Base-by-base conservation (phyloP, 2,113 vertebrate genomes). In the Steatornis caripensis region DNA sequence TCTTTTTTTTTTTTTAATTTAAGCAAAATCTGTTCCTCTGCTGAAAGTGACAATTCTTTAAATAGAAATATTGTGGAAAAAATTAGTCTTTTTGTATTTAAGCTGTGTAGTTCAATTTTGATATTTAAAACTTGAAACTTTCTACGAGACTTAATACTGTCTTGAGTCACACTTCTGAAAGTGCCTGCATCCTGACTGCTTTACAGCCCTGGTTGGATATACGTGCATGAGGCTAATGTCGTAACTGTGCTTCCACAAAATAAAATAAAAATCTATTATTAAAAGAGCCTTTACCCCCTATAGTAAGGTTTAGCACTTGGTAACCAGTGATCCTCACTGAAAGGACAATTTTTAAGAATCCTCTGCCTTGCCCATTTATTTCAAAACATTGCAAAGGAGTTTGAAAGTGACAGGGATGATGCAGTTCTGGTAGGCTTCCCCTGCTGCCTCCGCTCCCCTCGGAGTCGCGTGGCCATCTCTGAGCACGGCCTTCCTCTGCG, bases 31-130 rank as follows among this genome's bases (percentile, higher is more conserved):
- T 97, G 95, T 96, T 96, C 87, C 57, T 91, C 78, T 70, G 66
- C 87, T 91, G 76, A 82, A 96, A 95, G 87, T 93, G 91, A 95
- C 74, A 91, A 91, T 94, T 91, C 84, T 95, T 92, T 93, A 91
- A 93, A 91, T 84, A 96, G 96, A 89, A 93, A 94, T 76, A 94
- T 90, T 91, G 70, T 93, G 77, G 78, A n/a, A 76, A 96, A 96
- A 97, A 84, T 95, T 96, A 91, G 95, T 94, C 91, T 95, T 96
- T 96, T 95, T 95, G 87, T 93, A 95, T 95, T 96, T 88, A 87
- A 79, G 49, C 65, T 91, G 48, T 85, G 70, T 77, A 65, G 83
- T 87, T 87, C 74, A 53, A 54, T 84, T 94, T 87, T 91, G 20
- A 30, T 78, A 46, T 83, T 96, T 94, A 26, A 90, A 83, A 81